A percentile compares a stretch with the other conserved stretches of the same genome.
phyloP scores from a whole-genome alignment of 1,140 invertebrate genomes.

The Mycetomoellerius zeteki region DNA sequence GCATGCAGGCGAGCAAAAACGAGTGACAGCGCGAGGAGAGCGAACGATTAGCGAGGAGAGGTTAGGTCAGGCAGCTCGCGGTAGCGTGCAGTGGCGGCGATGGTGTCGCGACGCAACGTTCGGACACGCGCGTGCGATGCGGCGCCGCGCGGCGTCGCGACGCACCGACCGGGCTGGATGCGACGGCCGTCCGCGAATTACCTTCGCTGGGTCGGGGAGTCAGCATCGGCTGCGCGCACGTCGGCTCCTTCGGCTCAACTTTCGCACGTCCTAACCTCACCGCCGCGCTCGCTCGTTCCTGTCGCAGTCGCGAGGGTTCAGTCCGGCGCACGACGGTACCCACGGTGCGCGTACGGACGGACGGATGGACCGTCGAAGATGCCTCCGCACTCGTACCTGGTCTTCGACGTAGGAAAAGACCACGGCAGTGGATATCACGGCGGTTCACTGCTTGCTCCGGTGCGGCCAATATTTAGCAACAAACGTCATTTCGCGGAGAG shows the following conservation, averaged over 20 bases:
- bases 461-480: constrained; percentile 78
- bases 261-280: constrained; percentile 81
- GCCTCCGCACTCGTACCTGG: background rate
- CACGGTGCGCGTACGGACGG: background rate
- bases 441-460: constrained; percentile 71
- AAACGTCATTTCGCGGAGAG: constrained; percentile 84
- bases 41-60: background rate
- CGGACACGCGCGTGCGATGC: background rate
- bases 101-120: constrained; percentile 61
- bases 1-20: background rate
- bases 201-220: constrained; percentile 62
- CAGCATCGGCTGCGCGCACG: constrained; percentile 73
- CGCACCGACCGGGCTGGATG: constrained; percentile 8
- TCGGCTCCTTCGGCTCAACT: constrained; percentile 69
- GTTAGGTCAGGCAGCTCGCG: constrained; percentile 30
- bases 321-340: constrained; percentile 3
- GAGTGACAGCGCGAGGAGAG: constrained; percentile 3
- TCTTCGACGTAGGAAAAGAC: background rate
- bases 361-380: background rate
- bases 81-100: constrained; percentile 56
- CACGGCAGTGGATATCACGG: constrained; percentile 21
- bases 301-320: background rate
- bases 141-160: background rate
- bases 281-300: background rate
- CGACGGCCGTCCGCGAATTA: constrained; percentile 63